Base-by-base conservation (phyloP, 2,797 vertebrate genomes). In the Cyclopterus lumpus region DNA sequence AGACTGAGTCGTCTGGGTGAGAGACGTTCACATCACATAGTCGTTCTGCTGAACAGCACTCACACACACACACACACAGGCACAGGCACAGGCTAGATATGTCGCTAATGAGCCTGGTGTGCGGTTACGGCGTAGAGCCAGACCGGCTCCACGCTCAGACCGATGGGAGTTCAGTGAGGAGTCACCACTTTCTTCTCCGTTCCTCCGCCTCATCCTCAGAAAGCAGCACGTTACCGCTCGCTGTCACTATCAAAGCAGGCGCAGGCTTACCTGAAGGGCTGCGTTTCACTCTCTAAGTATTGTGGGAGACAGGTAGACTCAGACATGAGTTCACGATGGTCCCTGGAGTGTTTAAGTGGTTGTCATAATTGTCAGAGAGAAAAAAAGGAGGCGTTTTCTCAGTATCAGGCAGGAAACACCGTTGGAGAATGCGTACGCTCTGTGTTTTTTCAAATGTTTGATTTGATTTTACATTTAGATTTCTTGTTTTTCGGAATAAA, bases 91-190 rank as follows among this genome's bases (percentile, higher is more conserved):
- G 59, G 40, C 77, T 75, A 72, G 85, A 88, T 85, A 55, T 89
- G 81, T 67, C 87, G 86, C 86, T 93, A 92, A 93, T 93, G 91
- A 93, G 91, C 80, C 78, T 83, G 83, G 89, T 92, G 91, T 91
- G 90, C 15, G 77, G 90, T 91, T 91, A 91, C 86, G 62, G 71
- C 51, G 18, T 67, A 77, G 79, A 88, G 87, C 82, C 89, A 91
- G 90, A 89, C 81, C 20, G 81, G 76, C 91, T 91, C 85, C 85
- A 55, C 51, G 34, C 75, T 76, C 86, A 85, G 74, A 91, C 89
- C 83, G 70, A 86, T 78, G 90, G 86, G 91, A 93, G 93, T 94
- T 93, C 91, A 93, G 67, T 85, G 66, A 86, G 86, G 86, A 92
- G 91, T 93, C 90, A 90, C 82, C 44, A 60, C 88, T 91, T 90